Conservation (phyloP, 2,888 invertebrate genomes). For the Noctuana brunneofusca region DNA sequence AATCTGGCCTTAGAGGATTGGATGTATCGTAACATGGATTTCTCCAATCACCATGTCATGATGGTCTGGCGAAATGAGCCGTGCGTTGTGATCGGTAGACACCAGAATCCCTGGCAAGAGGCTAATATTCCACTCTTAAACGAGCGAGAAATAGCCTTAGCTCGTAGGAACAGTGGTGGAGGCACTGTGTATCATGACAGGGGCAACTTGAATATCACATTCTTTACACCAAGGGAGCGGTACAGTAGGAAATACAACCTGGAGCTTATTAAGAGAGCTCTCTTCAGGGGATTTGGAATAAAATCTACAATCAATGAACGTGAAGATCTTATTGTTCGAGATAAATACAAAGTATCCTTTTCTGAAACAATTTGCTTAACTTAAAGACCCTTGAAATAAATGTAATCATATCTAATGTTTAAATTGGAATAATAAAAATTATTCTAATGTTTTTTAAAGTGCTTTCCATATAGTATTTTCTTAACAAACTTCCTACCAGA, state of each 20-base stretch:
- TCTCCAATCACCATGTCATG: conserved; percentile 91
- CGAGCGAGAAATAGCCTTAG: conserved; percentile 88
- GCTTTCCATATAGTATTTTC: conserved; percentile 38
- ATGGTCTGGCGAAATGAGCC: conserved; percentile 97
- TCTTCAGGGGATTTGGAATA: conserved; percentile 92
- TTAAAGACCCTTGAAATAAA: too few relatives aligned
- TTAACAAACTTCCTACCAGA: conserved; percentile 76
- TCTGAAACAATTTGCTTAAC: too few relatives aligned
- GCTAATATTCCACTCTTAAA: conserved; percentile 88
- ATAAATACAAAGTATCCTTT: conserved; percentile 88
- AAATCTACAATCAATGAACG: conserved; percentile 89
- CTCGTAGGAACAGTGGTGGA: conserved; percentile 96
- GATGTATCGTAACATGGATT: conserved; percentile 94
- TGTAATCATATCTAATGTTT: too few relatives aligned
- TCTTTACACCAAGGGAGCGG: conserved; percentile 91
- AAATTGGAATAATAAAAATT: too few relatives aligned
- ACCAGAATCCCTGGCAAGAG: conserved; percentile 98
- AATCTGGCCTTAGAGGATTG: conserved; percentile 98
- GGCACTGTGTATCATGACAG: conserved; percentile 98
- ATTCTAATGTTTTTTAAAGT: too few relatives aligned
- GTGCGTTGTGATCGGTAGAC: conserved; percentile 96
- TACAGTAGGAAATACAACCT: conserved; percentile 95
- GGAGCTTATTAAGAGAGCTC: conserved; percentile 91
- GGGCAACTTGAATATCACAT: conserved; percentile 96
- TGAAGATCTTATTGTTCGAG: conserved; percentile 93